Conservation (phyloP, 2,888 invertebrate genomes). For the Oxystoma pomonae region DNA sequence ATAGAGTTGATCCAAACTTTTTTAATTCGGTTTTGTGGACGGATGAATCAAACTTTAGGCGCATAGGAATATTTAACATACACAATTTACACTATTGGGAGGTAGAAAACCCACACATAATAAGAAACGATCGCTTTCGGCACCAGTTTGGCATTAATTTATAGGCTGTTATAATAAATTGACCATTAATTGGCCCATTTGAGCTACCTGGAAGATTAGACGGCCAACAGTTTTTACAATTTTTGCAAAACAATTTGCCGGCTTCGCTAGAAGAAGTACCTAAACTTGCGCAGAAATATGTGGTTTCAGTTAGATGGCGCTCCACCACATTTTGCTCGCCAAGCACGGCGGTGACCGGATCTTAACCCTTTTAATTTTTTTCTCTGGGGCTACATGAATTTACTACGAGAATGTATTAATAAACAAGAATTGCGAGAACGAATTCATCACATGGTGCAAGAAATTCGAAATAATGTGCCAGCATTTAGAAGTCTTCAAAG, state of each 20-base stretch:
- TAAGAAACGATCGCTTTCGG: background rate
- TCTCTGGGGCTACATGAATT: background rate
- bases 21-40: background rate
- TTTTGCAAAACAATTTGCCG: background rate
- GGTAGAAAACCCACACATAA: background rate
- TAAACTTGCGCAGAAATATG: background rate
- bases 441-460: background rate
- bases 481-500: background rate
- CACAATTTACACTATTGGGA: background rate
- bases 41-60: background rate
- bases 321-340: background rate
- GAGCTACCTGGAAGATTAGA: background rate
- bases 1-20: background rate
- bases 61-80: background rate
- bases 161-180: no score
- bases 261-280: background rate
- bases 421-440: background rate
- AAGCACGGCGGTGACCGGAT: background rate
- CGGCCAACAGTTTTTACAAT: background rate
- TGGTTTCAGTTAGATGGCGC: background rate
- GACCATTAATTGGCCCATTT: background rate
- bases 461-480: background rate
- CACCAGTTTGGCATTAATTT: no score
- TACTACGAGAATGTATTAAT: background rate
- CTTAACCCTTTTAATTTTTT: background rate